Evolutionary conservation across 2,888 invertebrate species (phyloP).

Genomic region (Apodemia hepburni): DNA sequence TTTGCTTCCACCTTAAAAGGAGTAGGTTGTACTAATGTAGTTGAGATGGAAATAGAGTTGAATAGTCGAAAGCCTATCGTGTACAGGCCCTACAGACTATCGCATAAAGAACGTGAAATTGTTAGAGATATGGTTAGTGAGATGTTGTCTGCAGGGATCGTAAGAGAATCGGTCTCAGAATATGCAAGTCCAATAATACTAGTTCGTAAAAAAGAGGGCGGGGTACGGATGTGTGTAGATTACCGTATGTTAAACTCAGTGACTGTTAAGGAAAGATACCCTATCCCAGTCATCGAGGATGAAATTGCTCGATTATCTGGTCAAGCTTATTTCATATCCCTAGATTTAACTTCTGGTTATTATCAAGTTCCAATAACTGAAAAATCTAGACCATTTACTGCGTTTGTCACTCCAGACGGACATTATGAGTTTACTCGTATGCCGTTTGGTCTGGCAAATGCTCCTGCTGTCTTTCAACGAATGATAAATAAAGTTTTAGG

Average conservation of each 20-base stretch:
- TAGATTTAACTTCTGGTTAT: conserved; percentile 31
- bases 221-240: conserved; percentile 27
- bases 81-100: too few relatives aligned
- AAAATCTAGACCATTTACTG: background rate
- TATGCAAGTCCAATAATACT: conserved; percentile 35
- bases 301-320: conserved; percentile 30
- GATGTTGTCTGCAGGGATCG: too few relatives aligned
- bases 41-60: too few relatives aligned
- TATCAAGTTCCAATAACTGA: conserved; percentile 31
- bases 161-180: conserved; percentile 17
- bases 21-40: too few relatives aligned
- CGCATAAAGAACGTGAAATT: too few relatives aligned
- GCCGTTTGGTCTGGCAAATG: background rate
- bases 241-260: conserved; percentile 32
- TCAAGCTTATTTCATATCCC: conserved; percentile 27
- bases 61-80: too few relatives aligned
- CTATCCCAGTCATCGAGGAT: conserved; percentile 32
- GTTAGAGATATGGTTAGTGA: too few relatives aligned
- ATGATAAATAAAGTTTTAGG: conserved; percentile 2
- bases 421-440: background rate
- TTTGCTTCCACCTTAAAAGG: too few relatives aligned
- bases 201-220: conserved; percentile 20
- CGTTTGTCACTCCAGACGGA: too few relatives aligned
- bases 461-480: too few relatives aligned
- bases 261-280: conserved; percentile 34